phyloP scores from a whole-genome alignment of 37 sponge, comb jelly and placozoan species.

The Cladorhizidae sp. region DNA sequence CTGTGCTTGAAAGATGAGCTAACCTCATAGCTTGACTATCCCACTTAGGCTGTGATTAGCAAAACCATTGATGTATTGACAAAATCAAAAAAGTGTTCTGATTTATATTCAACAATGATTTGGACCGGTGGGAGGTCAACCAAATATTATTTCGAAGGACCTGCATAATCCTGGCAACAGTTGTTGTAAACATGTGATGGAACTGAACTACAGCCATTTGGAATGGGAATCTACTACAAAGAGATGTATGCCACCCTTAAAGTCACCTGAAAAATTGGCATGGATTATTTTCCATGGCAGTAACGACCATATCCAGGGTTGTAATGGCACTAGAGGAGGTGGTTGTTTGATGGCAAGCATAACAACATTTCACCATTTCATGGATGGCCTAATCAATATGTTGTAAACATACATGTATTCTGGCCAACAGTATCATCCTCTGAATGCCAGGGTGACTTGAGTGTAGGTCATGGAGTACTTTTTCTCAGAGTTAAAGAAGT shows the following conservation, averaged over 20 bases:
- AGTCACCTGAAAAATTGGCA: slow-evolving; percentile 22
- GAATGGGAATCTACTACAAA: slow-evolving; percentile 18
- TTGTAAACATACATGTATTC: slow-evolving; percentile 47
- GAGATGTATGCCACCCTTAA: background rate
- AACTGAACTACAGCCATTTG: slow-evolving; percentile 46
- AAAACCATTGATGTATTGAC: no score
- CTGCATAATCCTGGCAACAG: slow-evolving; percentile 10
- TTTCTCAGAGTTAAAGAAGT: background rate
- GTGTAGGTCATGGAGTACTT: slow-evolving; percentile 16
- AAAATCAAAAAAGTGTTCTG: no score
- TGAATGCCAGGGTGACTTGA: slow-evolving; percentile 20
- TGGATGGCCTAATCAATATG: slow-evolving; percentile 5
- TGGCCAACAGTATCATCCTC: slow-evolving; percentile 25
- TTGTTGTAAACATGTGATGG: slow-evolving; percentile 23
- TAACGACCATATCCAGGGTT: no score
- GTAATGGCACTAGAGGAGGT: no score
- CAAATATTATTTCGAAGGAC: slow-evolving; percentile 18
- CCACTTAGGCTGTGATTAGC: no score
- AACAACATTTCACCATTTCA: slow-evolving; percentile 7
- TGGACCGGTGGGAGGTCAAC: no score
- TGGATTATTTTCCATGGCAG: slow-evolving; percentile 38
- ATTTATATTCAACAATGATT: no score
- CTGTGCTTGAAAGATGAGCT: no score
- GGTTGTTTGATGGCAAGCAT: no score
- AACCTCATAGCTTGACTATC: no score